Base-by-base conservation (phyloP, 1,140 invertebrate species). In the Sipha flava region DNA sequence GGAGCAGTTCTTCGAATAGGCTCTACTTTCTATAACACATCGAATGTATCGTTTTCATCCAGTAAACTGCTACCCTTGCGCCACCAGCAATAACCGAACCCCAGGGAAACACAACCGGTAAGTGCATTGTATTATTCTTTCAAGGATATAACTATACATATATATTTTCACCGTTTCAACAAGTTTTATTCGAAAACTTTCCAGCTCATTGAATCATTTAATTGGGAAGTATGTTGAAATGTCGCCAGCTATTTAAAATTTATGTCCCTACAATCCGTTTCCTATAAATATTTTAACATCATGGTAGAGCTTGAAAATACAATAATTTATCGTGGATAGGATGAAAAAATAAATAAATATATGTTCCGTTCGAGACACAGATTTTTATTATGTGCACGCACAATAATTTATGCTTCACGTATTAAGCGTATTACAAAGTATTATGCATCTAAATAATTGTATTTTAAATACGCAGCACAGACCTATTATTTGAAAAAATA, bases 1-100 rank as follows among this genome's bases (percentile, higher is more conserved):
- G 5, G 7, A 12, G 26, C 43, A 31, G 47, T 49, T 72, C 49
- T 31, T 10, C 45, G 18, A 49, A 72, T 34, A 52, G 43, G 26
- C 37, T 66, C 49, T 72, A 31, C 68, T 72, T 52, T 14, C 43
- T 29, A 72, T 49, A 72, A 72, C 64, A 26, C 64, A 26, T 66
- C 34, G 64, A 72, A 52, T 49, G 68, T 72, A 72, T 49, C 68
- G 29, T 72, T 72, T 72, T 49, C 68, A 49, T 72, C 43, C 68
- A 7, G 45, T 10, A 49, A 72, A 72, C 45, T 21, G 31, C 47
- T 21, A 49, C 47, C 68, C 68, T n/a, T n/a, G n/a, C 64, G n/a
- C 4, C 66, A 14, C 16, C 47, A 14, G 47, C 43, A 49, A 72
- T 49, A 49, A 72, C 40, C 40, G n/a, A 72, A 72, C 40, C 40